phyloP scores from a whole-genome alignment of 1,140 invertebrate species.

The Leptoteleia sp. region DNA sequence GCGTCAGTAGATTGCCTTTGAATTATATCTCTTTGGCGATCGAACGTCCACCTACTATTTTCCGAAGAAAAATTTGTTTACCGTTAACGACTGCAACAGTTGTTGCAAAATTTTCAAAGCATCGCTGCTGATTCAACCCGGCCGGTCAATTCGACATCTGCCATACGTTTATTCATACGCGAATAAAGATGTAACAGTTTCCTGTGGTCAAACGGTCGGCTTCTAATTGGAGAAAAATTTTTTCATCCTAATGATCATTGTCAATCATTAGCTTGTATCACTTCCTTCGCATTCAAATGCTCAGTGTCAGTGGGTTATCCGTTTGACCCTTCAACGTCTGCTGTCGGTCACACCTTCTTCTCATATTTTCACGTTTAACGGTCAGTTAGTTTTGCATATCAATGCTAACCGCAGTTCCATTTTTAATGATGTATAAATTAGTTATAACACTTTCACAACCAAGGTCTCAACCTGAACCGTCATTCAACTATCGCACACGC shows the following conservation, averaged over 20 bases:
- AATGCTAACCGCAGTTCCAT: conserved; percentile 55
- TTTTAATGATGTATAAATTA: conserved; percentile 48
- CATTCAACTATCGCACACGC: no score
- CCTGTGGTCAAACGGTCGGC: conserved; percentile 20
- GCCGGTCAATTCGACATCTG: conserved; percentile 9
- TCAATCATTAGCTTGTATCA: conserved; percentile 34
- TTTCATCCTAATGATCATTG: conserved; percentile 64
- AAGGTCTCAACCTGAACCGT: background rate
- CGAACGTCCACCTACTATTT: background rate
- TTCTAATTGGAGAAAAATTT: conserved; percentile 65
- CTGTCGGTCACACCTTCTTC: conserved; percentile 66
- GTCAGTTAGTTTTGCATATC: conserved; percentile 70
- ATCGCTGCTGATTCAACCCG: background rate
- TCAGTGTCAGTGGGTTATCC: conserved; percentile 59
- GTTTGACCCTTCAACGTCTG: conserved; percentile 54
- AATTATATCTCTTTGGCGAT: conserved; percentile 22
- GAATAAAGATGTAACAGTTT: conserved; percentile 30
- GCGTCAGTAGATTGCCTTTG: conserved; percentile 29
- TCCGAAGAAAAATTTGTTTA: background rate
- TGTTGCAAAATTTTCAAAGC: background rate
- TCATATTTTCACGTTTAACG: conserved; percentile 68
- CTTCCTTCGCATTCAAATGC: conserved; percentile 45
- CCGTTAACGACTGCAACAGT: background rate
- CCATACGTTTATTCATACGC: background rate
- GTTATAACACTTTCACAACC: conserved; percentile 13